Conservation (phyloP, 1,140 invertebrate genomes). For the Tachypleus tridentatus region DNA sequence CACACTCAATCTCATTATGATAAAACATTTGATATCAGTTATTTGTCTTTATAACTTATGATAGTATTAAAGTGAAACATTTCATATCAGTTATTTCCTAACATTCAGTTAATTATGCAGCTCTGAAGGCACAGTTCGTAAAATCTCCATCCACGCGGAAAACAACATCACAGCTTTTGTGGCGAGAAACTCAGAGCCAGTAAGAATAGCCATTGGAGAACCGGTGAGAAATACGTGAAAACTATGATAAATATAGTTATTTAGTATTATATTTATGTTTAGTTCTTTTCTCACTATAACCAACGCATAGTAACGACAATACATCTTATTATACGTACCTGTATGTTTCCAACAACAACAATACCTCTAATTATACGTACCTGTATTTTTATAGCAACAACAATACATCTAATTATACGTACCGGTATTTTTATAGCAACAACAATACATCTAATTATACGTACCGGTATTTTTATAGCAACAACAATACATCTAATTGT, state of each 20-base stretch:
- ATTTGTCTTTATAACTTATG: too few relatives aligned
- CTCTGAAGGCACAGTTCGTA: too few relatives aligned
- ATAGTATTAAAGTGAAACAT: too few relatives aligned
- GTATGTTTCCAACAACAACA: neutral
- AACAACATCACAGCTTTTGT: slow-evolving; percentile 40
- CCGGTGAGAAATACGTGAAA: neutral
- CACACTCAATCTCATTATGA: too few relatives aligned
- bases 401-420: too few relatives aligned
- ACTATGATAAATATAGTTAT: neutral
- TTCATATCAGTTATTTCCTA: too few relatives aligned
- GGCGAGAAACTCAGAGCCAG: slow-evolving; percentile 36
- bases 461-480: too few relatives aligned
- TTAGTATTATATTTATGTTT: neutral
- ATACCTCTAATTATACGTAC: neutral
- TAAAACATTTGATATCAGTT: too few relatives aligned
- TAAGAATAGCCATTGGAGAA: slow-evolving; percentile 29
- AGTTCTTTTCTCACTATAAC: neutral
- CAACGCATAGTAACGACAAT: neutral
- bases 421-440: too few relatives aligned
- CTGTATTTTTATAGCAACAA: neutral
- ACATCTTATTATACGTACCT: neutral
- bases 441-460: too few relatives aligned
- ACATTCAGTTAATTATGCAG: too few relatives aligned
- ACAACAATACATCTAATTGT: too few relatives aligned
- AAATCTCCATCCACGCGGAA: neutral